phyloP scores from a whole-genome alignment of 2,888 invertebrate species.

The Fissipunctia ypsillon region DNA sequence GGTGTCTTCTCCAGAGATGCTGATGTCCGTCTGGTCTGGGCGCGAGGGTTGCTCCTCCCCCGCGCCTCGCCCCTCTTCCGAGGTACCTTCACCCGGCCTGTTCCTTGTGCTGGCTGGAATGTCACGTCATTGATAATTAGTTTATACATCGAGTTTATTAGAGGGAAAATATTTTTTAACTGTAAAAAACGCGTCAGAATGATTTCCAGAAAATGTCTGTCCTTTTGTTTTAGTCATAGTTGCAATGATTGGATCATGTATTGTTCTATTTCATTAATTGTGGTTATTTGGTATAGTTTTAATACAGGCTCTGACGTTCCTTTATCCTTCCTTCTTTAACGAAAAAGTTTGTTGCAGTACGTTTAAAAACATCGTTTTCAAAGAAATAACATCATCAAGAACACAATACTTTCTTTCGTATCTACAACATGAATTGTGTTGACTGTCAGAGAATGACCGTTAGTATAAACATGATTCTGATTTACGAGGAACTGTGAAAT shows the following conservation, averaged over 20 bases:
- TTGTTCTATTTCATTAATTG: conserved; percentile 6
- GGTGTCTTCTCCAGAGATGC: conserved; percentile 84
- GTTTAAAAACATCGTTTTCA: background rate
- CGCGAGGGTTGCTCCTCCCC: conserved; percentile 83
- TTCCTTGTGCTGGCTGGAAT: conserved; percentile 82
- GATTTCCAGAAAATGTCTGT: conserved; percentile 25
- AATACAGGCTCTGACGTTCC: background rate
- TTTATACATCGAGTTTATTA: conserved; percentile 7
- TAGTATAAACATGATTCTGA: conserved; percentile 24
- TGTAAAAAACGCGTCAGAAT: background rate
- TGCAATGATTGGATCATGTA: conserved; percentile 8
- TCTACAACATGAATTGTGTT: background rate
- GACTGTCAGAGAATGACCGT: conserved; percentile 3
- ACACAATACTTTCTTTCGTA: background rate
- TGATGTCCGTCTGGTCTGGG: conserved; percentile 85
- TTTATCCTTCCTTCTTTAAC: background rate
- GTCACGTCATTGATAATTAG: conserved; percentile 52
- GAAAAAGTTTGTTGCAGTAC: background rate
- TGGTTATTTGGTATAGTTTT: background rate
- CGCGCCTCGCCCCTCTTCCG: conserved; percentile 77
- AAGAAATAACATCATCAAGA: background rate
- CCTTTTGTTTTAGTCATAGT: conserved; percentile 25
- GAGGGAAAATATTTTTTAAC: background rate
- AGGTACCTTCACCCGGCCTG: conserved; percentile 75
- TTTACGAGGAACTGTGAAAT: conserved; percentile 2